Evolutionary conservation across 1,140 invertebrate genomes (phyloP).

Genomic region (Radopholus similis): DNA sequence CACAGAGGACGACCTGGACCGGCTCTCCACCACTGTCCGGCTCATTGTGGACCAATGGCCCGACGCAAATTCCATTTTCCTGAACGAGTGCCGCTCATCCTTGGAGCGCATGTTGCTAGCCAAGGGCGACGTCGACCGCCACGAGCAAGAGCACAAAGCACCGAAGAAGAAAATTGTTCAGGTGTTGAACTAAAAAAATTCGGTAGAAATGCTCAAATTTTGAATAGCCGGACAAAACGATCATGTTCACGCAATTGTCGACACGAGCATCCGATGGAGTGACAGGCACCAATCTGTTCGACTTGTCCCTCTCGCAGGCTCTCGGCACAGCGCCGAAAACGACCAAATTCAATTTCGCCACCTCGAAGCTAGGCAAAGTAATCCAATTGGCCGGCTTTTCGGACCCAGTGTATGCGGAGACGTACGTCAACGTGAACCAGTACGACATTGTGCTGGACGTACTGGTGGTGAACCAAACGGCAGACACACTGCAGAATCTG

Average conservation of each 20-base stretch:
- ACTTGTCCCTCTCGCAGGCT: slow-evolving; percentile 85
- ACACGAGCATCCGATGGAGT: slow-evolving; percentile 68
- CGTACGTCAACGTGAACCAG: slow-evolving; percentile 97
- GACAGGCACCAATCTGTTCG: slow-evolving; percentile 79
- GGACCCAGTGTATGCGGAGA: slow-evolving; percentile 97
- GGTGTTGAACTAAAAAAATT: not conserved
- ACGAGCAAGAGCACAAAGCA: slow-evolving; percentile 61
- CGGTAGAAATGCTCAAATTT: not conserved
- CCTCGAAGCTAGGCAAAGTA: slow-evolving; percentile 70
- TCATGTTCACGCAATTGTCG: slow-evolving; percentile 78
- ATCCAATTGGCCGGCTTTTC: slow-evolving; percentile 99
- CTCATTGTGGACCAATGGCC: slow-evolving; percentile 73
- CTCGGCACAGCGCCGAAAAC: slow-evolving; percentile 70
- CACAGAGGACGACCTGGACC: slow-evolving; percentile 87
- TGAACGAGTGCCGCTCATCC: slow-evolving; percentile 73
- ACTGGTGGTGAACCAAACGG: slow-evolving; percentile 92
- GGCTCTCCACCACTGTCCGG: slow-evolving; percentile 45
- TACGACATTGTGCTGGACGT: slow-evolving; percentile 97
- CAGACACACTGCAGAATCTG: slow-evolving; percentile 93
- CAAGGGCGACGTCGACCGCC: slow-evolving; percentile 72
- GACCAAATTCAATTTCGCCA: slow-evolving; percentile 66
- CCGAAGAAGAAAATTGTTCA: slow-evolving; percentile 44
- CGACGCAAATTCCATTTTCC: slow-evolving; percentile 74
- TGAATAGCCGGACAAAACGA: slow-evolving; percentile 79
- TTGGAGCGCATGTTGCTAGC: slow-evolving; percentile 79